Conservation (phyloP, 2,797 vertebrate species). For the Malacoctenus gilli region DNA sequence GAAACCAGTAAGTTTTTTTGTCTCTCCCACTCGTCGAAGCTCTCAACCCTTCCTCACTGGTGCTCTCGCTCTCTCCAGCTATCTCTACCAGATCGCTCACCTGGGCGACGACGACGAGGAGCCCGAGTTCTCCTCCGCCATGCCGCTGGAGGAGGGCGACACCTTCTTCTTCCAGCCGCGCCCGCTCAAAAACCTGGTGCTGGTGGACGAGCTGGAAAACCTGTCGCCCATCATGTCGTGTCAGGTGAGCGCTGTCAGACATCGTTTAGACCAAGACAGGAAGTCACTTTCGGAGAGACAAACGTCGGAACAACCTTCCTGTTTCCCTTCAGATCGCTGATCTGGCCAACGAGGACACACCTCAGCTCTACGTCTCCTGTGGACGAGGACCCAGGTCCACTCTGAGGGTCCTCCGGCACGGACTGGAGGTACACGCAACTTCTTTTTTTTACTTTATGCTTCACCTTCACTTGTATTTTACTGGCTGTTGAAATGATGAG, state of each 20-base stretch:
- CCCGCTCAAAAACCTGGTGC: conserved; percentile 94
- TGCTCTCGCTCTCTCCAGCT: conserved; percentile 80
- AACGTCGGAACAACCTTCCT: too few species aligned
- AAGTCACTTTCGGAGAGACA: too few species aligned
- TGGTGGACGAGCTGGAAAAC: conserved; percentile 97
- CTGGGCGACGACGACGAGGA: conserved; percentile 97
- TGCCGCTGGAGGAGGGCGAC: conserved; percentile 98
- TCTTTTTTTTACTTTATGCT: too few species aligned
- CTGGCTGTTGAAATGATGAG: conserved; percentile 60
- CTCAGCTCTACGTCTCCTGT: conserved; percentile 94
- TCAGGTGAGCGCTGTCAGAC: conserved; percentile 86
- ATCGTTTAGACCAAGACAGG: too few species aligned
- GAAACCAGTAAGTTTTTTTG: conserved; percentile 91
- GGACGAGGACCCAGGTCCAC: conserved; percentile 94
- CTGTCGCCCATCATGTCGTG: conserved; percentile 96
- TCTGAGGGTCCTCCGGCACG: conserved; percentile 93
- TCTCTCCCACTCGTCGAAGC: neutral
- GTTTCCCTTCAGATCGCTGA: conserved; percentile 88
- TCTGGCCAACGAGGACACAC: conserved; percentile 98
- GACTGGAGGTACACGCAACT: conserved; percentile 88
- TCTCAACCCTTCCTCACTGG: too few species aligned
- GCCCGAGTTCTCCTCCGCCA: conserved; percentile 97
- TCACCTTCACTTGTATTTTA: neutral
- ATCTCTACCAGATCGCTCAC: conserved; percentile 99
- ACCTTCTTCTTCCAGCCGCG: conserved; percentile 98